These are phyloP conservation scores for Protobothrops mucrosquamatus DNA, from an alignment of 2,113 vertebrate species.

Conservation along the genomic window DNA sequence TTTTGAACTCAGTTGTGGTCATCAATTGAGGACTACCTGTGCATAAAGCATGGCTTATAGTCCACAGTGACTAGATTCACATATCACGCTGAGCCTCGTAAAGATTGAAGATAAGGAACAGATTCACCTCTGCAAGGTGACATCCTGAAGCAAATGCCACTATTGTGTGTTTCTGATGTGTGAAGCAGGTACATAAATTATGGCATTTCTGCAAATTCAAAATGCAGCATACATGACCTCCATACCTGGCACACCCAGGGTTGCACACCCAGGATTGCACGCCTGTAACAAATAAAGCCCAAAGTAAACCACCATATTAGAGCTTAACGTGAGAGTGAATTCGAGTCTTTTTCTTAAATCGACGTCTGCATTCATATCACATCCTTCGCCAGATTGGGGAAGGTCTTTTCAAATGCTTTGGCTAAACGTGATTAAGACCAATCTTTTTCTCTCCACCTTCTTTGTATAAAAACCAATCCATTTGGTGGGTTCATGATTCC, in stretches of 20 bases:
- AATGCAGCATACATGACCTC: background rate
- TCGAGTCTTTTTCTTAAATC: background rate
- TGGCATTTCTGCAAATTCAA: background rate
- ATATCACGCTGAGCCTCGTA: background rate
- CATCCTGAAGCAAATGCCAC: background rate
- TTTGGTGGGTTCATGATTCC: background rate
- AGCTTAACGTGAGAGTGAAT: background rate
- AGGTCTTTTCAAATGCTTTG: background rate
- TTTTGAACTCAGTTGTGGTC: too few relatives aligned
- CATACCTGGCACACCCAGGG: background rate
- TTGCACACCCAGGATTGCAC: background rate
- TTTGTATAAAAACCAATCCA: background rate
- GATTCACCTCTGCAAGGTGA: background rate
- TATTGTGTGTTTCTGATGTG: background rate
- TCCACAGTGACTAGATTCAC: background rate
- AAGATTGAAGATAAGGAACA: background rate
- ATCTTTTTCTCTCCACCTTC: background rate
- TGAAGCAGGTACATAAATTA: background rate
- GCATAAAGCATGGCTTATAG: background rate
- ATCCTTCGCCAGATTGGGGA: background rate
- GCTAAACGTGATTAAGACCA: background rate
- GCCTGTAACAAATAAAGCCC: background rate
- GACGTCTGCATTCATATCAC: background rate
- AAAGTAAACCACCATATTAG: background rate
- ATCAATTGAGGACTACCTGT: too few relatives aligned